These are phyloP conservation scores for Cryptomyrus ogoouensis DNA, from an alignment of 2,113 vertebrate genomes.

Conservation along the genomic window DNA sequence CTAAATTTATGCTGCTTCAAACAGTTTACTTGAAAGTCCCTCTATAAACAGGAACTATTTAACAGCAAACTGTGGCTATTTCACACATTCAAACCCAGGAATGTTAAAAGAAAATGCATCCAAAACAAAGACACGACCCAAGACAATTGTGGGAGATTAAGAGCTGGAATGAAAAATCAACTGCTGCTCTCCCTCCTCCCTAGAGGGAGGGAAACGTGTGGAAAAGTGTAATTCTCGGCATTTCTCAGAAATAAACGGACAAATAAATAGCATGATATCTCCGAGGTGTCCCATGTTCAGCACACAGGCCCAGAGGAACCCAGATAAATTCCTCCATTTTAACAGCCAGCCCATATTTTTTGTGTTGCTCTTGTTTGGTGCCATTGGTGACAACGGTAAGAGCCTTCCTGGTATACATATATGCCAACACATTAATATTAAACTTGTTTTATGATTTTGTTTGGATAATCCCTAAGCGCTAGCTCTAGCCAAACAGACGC, in stretches of 20 bases:
- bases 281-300: neutral
- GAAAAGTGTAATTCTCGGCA: neutral
- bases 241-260: neutral
- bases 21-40: constrained; percentile 40
- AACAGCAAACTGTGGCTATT: constrained; percentile 23
- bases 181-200: neutral
- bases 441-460: neutral
- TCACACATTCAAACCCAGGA: neutral
- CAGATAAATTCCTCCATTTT: neutral
- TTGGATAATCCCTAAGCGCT: no score
- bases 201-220: neutral
- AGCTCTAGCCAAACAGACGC: no score
- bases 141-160: neutral
- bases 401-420: neutral
- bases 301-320: neutral
- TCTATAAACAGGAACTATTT: constrained; percentile 40
- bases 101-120: constrained; percentile 12
- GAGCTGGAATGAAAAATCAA: neutral
- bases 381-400: neutral
- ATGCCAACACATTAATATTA: neutral
- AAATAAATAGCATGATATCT: neutral
- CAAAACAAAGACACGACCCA: neutral
- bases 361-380: neutral
- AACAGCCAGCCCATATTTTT: neutral
- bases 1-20: constrained; percentile 39